Evolutionary conservation across 2,113 vertebrate species (phyloP), one percentile per base, ranked within the genome.

Genomic region (Gadus chalcogrammus): DNA sequence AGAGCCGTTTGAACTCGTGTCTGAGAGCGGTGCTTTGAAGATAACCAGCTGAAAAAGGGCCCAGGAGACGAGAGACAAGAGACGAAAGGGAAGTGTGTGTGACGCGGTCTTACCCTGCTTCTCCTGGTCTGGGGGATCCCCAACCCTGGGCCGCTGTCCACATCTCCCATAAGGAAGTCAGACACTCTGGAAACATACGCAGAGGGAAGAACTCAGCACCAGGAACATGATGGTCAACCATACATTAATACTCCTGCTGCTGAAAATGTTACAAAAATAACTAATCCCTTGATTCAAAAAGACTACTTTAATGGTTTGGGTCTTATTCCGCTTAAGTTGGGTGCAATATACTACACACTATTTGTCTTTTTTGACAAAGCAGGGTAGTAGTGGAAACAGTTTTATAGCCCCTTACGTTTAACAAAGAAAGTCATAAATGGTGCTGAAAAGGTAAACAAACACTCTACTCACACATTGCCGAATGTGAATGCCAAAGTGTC

Each of bases 141-240:
- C 91, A 95, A 79, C 89, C 93, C 92, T 86, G 95, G 92, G 85
- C 93, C 89, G 86, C 88, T 95, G 92, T 96, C 94, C 91, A 95
- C 94, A 96, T 98, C 97, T 95, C 96, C 97, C 97, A 99, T 99
- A 93, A 98, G 95, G 94, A 98, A 96, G 90, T 96, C 95, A 91
- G 97, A 98, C 91, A 99, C 94, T 91, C 97, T 99, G 65, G 55
- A 61, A 66, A 9, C 5, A 55, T 4, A 35, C 12, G 61, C 28
- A 22, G 16, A 18, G 20, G 20, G 13, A 64, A 3, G 60, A 6
- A 77, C 12, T 3, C 61, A 62, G 17, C 13, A 68, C 8, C 17
- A 20, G 59, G n/a, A 48, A 13, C 42, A 12, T 48, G 2, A 48
- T 2, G 13, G 8, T 12, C 42, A 0, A 48, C 12, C 42, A 48